Percentiles rank a stretch among this genome's conserved stretches.
phyloP scores from a whole-genome alignment of 2,797 vertebrate species.

The Typhlichthys subterraneus region DNA sequence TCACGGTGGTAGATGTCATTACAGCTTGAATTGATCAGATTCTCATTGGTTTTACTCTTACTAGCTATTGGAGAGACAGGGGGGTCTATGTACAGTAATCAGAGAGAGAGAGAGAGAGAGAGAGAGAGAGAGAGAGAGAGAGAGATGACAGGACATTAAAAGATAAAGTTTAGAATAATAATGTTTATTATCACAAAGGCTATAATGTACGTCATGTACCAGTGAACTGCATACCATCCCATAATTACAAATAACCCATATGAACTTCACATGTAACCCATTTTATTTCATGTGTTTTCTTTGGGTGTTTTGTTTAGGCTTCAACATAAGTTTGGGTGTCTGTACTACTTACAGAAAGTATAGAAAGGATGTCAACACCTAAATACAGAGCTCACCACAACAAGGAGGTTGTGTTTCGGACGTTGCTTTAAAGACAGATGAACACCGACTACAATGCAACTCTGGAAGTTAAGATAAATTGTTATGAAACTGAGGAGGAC shows the following conservation, averaged over 20 bases:
- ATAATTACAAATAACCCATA: too few species aligned
- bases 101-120: slow-evolving; percentile 7
- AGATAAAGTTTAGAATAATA: not conserved
- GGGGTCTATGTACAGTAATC: slow-evolving; percentile 28
- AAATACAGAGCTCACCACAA: not conserved
- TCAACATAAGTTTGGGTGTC: too few species aligned
- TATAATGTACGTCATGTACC: too few species aligned
- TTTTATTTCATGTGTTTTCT: too few species aligned
- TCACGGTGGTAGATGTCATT: slow-evolving; percentile 87
- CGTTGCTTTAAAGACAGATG: too few species aligned
- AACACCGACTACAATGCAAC: too few species aligned
- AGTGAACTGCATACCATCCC: too few species aligned
- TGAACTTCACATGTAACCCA: not conserved
- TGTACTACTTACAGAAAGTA: slow-evolving; percentile 52
- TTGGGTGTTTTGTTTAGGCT: too few species aligned
- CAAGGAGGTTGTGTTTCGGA: too few species aligned
- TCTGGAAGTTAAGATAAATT: too few species aligned
- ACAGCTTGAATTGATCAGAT: slow-evolving; percentile 87
- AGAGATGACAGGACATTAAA: not conserved
- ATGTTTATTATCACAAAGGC: too few species aligned
- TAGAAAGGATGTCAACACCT: slow-evolving; percentile 40
- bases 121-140: not conserved
- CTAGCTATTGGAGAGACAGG: slow-evolving; percentile 67
- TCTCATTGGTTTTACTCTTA: slow-evolving; percentile 91
- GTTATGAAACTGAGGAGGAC: too few species aligned